A percentile compares a stretch with the other conserved stretches of the same genome.
phyloP scores from a whole-genome alignment of 2,797 vertebrate species.

The Aplochiton taeniatus region DNA sequence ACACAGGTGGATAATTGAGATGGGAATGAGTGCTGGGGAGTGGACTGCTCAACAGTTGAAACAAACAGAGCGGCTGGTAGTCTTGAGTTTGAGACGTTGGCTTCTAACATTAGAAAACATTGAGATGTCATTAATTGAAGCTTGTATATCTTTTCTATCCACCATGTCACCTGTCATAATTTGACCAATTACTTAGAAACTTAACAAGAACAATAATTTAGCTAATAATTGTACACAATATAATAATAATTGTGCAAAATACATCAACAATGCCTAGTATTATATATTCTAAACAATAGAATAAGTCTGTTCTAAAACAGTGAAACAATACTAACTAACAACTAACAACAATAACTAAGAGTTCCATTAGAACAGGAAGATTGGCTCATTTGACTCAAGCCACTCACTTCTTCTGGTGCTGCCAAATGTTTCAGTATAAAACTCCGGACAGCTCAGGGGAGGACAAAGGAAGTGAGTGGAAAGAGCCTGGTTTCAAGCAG shows the following conservation, averaged over 20 bases:
- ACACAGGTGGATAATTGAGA: slow-evolving; percentile 33
- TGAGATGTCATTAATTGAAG: no score
- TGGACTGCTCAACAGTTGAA: no score
- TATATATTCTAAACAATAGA: no score
- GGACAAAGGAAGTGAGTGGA: not conserved
- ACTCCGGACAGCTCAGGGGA: slow-evolving; percentile 27
- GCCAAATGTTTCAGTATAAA: slow-evolving; percentile 17
- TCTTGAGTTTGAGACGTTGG: not conserved
- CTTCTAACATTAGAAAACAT: no score
- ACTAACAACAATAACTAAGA: slow-evolving; percentile 9
- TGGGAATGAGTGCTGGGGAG: slow-evolving; percentile 3
- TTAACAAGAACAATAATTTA: no score
- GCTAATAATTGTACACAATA: no score
- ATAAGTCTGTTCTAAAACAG: no score
- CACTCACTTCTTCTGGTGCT: slow-evolving; percentile 48
- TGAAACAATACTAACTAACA: slow-evolving; percentile 36
- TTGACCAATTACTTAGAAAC: no score
- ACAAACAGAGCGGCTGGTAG: slow-evolving; percentile 11
- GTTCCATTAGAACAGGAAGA: slow-evolving; percentile 48
- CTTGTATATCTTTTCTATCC: no score
- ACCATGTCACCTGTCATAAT: no score
- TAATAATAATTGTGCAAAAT: no score
- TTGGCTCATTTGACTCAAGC: slow-evolving; percentile 43
- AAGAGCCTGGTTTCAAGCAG: slow-evolving; percentile 14
- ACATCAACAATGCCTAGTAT: no score